A percentile compares a stretch with the other conserved stretches of the same genome.
phyloP scores from a whole-genome alignment of 2,888 invertebrate genomes.

The Coelopa pilipes region DNA sequence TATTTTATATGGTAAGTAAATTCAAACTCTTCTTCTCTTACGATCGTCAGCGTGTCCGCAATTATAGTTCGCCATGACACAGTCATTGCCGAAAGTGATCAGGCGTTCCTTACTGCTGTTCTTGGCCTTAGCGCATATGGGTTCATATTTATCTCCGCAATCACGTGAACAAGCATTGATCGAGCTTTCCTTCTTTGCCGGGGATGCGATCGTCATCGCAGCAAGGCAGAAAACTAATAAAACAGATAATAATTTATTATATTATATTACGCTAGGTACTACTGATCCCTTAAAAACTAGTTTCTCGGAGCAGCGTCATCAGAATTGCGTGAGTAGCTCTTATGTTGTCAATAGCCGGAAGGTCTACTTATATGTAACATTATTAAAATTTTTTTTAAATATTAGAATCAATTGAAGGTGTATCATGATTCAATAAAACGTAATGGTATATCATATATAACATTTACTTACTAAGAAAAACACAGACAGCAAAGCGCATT shows the following conservation, averaged over 20 bases:
- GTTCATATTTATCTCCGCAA: slow-evolving; percentile 57
- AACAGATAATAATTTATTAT: not conserved
- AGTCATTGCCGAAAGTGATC: slow-evolving; percentile 61
- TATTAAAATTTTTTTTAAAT: not conserved
- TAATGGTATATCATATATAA: too few species aligned
- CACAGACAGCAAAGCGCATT: slow-evolving; percentile 59
- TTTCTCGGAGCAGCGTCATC: too few species aligned
- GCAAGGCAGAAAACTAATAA: slow-evolving; percentile 54
- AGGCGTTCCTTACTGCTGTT: slow-evolving; percentile 59
- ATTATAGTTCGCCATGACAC: slow-evolving; percentile 63
- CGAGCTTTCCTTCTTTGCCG: slow-evolving; percentile 54
- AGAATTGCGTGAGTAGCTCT: too few species aligned
- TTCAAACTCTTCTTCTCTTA: slow-evolving; percentile 46
- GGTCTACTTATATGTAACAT: not conserved
- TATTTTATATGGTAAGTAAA: too few species aligned
- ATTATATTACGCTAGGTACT: too few species aligned
- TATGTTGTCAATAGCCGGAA: too few species aligned
- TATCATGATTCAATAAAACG: too few species aligned
- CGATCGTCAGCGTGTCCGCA: slow-evolving; percentile 63
- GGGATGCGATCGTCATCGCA: slow-evolving; percentile 52
- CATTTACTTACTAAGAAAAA: slow-evolving; percentile 51
- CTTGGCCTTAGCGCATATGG: slow-evolving; percentile 60
- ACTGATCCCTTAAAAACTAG: too few species aligned
- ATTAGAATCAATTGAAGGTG: too few species aligned
- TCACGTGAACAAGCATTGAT: slow-evolving; percentile 47